Evolutionary conservation across 2,888 invertebrate species (phyloP), one percentile per base, ranked within the genome.

Genomic region (Nemoura dubitans): DNA sequence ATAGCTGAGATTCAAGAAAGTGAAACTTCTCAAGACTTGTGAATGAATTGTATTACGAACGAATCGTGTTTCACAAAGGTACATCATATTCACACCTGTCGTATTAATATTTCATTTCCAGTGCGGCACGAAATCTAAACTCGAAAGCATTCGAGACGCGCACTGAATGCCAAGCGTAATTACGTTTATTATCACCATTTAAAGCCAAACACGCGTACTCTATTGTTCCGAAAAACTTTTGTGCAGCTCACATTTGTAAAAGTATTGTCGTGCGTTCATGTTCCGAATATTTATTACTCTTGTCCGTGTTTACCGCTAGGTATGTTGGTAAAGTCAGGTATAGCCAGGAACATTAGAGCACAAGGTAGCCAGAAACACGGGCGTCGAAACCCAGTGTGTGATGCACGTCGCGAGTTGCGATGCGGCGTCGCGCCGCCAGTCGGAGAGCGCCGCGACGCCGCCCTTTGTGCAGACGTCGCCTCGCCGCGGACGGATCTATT

Each of bases 341-440:
- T n/a, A n/a, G n/a, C n/a, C n/a, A n/a, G n/a, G n/a, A n/a, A 25
- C 10, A 27, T n/a, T 92, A 93, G 92, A 92, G 92, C 92, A 92
- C 91, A 90, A 92, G 92, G 43, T 36, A 92, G 92, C 92, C 92
- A 92, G 92, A 92, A 92, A 92, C 92, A 92, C 91, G 92, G 92
- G 92, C 59, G 59, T 59, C 59, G 59, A 59, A 59, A 59, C 21
- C 59, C 59, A 10, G 92, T 92, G 92, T 36, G 36, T 36, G 36
- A n/a, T 92, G 14, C 84, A 21, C 36, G 30, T 16, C n/a, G n/a
- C n/a, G n/a, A n/a, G n/a, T n/a, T n/a, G n/a, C 28, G 28, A 86
- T 89, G 36, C 82, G 82, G 36, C 28, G 80, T 14, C 21, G 6
- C 30, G 82, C 28, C 82, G 82, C 28, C 82, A 27, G 26, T 3